Percentiles rank a stretch among this genome's conserved stretches.
These are phyloP conservation scores for Solenopsis fugax DNA, from an alignment of 1,140 invertebrate species.

Conservation along the genomic window DNA sequence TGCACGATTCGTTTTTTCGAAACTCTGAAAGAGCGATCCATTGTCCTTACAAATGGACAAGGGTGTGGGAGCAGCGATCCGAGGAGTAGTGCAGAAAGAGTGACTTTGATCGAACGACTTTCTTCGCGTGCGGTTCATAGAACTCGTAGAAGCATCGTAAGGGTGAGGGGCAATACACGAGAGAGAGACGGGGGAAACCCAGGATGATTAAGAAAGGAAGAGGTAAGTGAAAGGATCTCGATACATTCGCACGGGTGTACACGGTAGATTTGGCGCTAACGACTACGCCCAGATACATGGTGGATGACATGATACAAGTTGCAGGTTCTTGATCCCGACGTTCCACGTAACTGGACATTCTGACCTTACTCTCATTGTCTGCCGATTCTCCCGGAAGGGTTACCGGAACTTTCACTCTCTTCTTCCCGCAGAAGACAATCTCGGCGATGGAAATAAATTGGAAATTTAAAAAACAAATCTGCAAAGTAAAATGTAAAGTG, in stretches of 20 bases:
- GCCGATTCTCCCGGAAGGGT: constrained; percentile 34
- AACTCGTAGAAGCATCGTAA: background rate
- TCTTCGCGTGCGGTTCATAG: constrained; percentile 58
- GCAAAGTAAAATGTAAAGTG: background rate
- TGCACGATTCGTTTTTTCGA: background rate
- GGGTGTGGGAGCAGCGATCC: background rate
- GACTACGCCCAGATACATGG: constrained; percentile 9
- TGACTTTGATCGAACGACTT: constrained; percentile 75
- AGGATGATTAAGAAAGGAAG: constrained; percentile 63
- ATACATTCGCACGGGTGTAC: background rate
- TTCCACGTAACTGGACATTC: constrained; percentile 78
- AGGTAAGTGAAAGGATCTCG: constrained; percentile 76
- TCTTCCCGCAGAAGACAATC: background rate
- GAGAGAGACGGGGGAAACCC: constrained; percentile 30
- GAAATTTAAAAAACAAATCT: constrained; percentile 31
- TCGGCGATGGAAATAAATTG: background rate
- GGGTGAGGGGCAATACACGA: background rate
- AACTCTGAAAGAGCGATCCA: constrained; percentile 25
- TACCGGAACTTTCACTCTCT: constrained; percentile 79
- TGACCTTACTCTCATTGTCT: constrained; percentile 72
- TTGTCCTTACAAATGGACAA: constrained; percentile 49
- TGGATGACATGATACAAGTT: background rate
- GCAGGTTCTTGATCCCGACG: constrained; percentile 20
- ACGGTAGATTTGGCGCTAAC: constrained; percentile 31
- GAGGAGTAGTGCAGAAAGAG: constrained; percentile 36